Conservation (phyloP, 2,113 vertebrate genomes). For the Rhynchomys soricoides region DNA sequence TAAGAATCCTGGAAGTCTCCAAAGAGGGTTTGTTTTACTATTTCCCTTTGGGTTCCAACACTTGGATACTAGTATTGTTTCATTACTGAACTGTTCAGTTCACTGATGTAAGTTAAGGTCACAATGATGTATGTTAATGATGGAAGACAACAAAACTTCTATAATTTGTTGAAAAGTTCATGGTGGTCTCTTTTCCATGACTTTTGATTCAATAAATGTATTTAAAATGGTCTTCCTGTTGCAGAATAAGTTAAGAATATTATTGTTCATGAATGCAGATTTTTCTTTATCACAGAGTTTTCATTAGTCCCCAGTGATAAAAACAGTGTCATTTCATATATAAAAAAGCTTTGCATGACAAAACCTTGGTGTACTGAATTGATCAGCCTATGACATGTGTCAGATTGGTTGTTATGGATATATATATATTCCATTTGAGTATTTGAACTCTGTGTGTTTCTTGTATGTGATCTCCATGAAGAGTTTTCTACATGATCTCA, state of each 20-base stretch:
- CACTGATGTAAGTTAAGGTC: background rate
- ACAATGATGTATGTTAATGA: background rate
- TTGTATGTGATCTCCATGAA: conserved; percentile 27
- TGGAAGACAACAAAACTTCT: background rate
- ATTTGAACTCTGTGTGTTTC: conserved; percentile 33
- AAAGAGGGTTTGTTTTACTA: background rate
- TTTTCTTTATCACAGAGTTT: background rate
- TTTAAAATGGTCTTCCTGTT: background rate
- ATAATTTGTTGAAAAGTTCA: background rate
- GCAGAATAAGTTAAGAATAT: background rate
- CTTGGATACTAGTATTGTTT: background rate
- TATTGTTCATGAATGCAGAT: background rate
- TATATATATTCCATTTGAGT: background rate
- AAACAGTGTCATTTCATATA: background rate
- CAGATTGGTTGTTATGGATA: background rate
- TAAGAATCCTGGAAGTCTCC: background rate
- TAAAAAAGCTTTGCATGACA: background rate
- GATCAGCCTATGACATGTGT: no score
- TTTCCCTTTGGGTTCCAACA: background rate
- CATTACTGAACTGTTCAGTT: background rate
- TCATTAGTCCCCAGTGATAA: background rate
- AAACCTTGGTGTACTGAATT: background rate
- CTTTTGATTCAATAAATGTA: background rate
- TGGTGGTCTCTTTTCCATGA: background rate
- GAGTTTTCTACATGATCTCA: conserved; percentile 52